Conservation (phyloP, 2,888 invertebrate genomes). For the Liopterus haemorrhoidalis region DNA sequence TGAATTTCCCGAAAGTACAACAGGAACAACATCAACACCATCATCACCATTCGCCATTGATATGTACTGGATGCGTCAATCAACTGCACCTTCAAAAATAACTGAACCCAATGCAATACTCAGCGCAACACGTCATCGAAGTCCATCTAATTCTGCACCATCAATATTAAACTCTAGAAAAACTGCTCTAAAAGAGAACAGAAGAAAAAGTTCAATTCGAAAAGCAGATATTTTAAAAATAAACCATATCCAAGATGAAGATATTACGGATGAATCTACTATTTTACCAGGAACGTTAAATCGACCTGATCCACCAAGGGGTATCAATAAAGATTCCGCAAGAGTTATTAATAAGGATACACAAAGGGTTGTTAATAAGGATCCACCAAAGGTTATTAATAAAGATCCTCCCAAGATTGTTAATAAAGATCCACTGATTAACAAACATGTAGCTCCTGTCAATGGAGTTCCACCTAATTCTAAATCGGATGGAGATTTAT, state of each 20-base stretch:
- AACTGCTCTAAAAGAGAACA: neutral
- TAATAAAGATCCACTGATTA: too few relatives aligned
- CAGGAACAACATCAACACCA: slow-evolving; percentile 41
- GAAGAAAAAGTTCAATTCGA: too few relatives aligned
- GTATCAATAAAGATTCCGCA: too few relatives aligned
- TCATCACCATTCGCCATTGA: slow-evolving; percentile 30
- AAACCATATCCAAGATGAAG: slow-evolving; percentile 9
- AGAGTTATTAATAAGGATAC: too few relatives aligned
- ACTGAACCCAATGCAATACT: slow-evolving; percentile 29
- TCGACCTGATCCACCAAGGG: too few relatives aligned
- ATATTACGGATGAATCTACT: slow-evolving; percentile 7
- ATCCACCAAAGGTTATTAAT: too few relatives aligned
- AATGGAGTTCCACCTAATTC: slow-evolving; percentile 33
- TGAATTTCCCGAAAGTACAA: slow-evolving; percentile 46
- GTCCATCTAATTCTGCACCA: slow-evolving; percentile 13
- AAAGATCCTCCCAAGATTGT: too few relatives aligned
- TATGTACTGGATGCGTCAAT: slow-evolving; percentile 19
- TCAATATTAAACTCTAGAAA: slow-evolving; percentile 6
- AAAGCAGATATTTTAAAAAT: slow-evolving; percentile 11
- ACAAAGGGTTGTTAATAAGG: too few relatives aligned
- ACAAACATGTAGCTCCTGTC: too few relatives aligned
- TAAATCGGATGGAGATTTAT: slow-evolving; percentile 40
- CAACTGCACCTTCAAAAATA: slow-evolving; percentile 24
- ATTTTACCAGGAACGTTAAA: slow-evolving; percentile 6
- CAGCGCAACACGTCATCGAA: slow-evolving; percentile 16